These are phyloP conservation scores for Oryzias woworae DNA, from an alignment of 2,113 vertebrate genomes.

Conservation along the genomic window DNA sequence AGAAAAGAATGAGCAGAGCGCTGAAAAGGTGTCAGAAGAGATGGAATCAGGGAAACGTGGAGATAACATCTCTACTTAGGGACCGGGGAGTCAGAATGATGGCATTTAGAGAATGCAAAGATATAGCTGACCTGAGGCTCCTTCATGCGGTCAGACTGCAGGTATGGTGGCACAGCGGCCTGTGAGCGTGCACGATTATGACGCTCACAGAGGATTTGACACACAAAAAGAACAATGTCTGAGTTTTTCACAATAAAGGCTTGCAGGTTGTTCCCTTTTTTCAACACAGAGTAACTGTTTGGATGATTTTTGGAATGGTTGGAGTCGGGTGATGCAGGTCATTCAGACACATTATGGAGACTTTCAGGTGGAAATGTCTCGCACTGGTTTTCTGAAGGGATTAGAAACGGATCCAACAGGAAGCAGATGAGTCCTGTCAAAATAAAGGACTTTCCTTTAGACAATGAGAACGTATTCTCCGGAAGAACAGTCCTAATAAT, in stretches of 20 bases:
- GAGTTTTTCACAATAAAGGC: too few species aligned
- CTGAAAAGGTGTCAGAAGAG: slow-evolving; percentile 24
- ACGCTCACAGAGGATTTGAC: too few species aligned
- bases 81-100: not conserved
- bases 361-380: slow-evolving; percentile 1
- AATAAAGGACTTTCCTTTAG: slow-evolving; percentile 8
- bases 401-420: not conserved
- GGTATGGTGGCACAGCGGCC: slow-evolving; percentile 13
- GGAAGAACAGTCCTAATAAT: slow-evolving; percentile 18
- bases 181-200: not conserved
- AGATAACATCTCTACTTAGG: slow-evolving; percentile 11
- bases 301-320: too few species aligned
- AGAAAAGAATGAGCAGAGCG: slow-evolving; percentile 14
- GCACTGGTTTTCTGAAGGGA: too few species aligned
- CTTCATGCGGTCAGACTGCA: slow-evolving; percentile 43
- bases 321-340: too few species aligned
- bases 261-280: too few species aligned
- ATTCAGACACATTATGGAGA: slow-evolving; percentile 18
- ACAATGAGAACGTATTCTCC: slow-evolving; percentile 47
- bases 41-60: slow-evolving; percentile 13
- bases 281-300: too few species aligned
- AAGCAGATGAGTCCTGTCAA: slow-evolving; percentile 21
- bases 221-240: too few species aligned
- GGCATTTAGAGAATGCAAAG: slow-evolving; percentile 53
- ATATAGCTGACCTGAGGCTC: slow-evolving; percentile 62